Conservation (phyloP, 2,888 invertebrate species). For the Melieria crassipennis region DNA sequence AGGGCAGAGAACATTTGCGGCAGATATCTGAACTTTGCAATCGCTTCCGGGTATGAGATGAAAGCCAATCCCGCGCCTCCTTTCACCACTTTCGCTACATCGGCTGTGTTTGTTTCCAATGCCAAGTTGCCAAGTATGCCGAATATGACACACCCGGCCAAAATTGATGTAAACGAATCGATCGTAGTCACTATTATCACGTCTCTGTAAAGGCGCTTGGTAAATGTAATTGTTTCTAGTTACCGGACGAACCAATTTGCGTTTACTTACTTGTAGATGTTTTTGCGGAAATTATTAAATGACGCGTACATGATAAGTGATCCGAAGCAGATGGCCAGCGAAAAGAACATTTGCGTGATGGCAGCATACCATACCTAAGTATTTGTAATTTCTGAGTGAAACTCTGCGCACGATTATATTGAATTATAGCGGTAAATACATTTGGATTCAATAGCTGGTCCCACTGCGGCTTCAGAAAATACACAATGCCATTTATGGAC, state of each 20-base stretch:
- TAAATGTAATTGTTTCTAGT: background rate
- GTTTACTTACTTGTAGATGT: constrained; percentile 67
- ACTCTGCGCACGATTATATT: constrained; percentile 7
- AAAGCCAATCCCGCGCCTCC: constrained; percentile 83
- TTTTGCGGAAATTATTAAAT: constrained; percentile 71
- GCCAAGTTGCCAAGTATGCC: constrained; percentile 86
- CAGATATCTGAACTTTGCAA: constrained; percentile 68
- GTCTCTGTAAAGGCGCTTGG: constrained; percentile 68
- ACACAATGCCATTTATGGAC: constrained; percentile 71
- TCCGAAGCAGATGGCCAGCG: constrained; percentile 72
- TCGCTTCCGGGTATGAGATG: constrained; percentile 74
- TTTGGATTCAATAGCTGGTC: constrained; percentile 63
- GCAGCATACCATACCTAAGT: constrained; percentile 73
- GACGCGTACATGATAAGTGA: constrained; percentile 72
- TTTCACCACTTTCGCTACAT: constrained; percentile 75
- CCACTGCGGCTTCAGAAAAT: constrained; percentile 75
- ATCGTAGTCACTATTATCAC: constrained; percentile 83
- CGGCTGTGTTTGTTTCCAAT: constrained; percentile 69
- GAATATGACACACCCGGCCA: constrained; percentile 86
- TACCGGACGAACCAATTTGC: background rate
- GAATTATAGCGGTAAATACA: constrained; percentile 40
- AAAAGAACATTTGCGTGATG: constrained; percentile 74
- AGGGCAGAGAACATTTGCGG: constrained; percentile 70
- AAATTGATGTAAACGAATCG: constrained; percentile 83
- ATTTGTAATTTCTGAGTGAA: constrained; percentile 8